Conservation (phyloP, 1,140 invertebrate species). For the Lineus longissimus region DNA sequence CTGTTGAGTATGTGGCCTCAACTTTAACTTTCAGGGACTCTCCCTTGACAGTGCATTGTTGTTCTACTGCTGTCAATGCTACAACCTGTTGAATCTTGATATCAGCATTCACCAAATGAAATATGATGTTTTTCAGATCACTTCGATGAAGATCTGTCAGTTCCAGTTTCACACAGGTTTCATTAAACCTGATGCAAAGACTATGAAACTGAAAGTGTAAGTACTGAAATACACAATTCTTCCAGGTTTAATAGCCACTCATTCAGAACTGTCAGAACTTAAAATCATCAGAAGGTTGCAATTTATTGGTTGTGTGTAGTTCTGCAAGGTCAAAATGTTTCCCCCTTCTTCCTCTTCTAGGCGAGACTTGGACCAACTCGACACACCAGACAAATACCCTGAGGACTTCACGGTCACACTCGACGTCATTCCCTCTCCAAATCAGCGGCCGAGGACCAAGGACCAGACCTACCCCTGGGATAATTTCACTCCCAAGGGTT, state of each 20-base stretch:
- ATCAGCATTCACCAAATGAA: too few species aligned
- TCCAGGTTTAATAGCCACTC: too few species aligned
- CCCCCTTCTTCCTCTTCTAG: constrained; percentile 53
- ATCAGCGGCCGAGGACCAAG: constrained; percentile 59
- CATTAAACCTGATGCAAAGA: constrained; percentile 52
- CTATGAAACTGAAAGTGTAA: constrained; percentile 1
- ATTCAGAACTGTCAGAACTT: too few species aligned
- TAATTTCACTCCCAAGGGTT: constrained; percentile 57
- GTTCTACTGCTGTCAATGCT: too few species aligned
- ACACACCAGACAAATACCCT: constrained; percentile 75
- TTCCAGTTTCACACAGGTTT: constrained; percentile 87
- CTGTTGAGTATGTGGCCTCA: too few species aligned
- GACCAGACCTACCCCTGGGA: constrained; percentile 71
- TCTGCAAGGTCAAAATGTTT: too few species aligned
- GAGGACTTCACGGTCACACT: constrained; percentile 70
- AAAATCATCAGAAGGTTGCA: too few species aligned
- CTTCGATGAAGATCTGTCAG: constrained; percentile 82
- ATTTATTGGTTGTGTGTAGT: too few species aligned
- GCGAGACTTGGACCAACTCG: constrained; percentile 74
- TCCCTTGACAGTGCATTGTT: too few species aligned
- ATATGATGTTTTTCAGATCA: constrained; percentile 54
- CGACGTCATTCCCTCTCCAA: constrained; percentile 69
- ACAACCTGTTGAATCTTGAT: too few species aligned
- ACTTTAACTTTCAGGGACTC: too few species aligned
- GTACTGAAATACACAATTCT: too few species aligned